Evolutionary conservation across 2,888 invertebrate species (phyloP).

Genomic region (Eucriotettix oculatus): DNA sequence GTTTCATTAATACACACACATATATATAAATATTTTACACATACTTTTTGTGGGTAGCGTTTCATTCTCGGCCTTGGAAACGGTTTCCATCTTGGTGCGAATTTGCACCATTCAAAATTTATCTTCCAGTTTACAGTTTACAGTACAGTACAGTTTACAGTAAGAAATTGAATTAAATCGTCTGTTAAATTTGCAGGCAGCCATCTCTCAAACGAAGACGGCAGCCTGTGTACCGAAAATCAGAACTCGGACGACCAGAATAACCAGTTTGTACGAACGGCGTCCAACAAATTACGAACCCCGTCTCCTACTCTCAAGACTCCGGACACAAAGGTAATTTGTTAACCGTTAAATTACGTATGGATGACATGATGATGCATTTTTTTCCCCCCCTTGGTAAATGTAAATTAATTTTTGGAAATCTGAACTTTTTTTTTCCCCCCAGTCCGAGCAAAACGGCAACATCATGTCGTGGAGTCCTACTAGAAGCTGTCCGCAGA

Average conservation of each 20-base stretch:
- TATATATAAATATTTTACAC: not conserved
- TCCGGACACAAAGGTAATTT: not conserved
- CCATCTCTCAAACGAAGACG: constrained; percentile 1
- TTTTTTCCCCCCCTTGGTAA: no score
- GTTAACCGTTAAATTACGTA: no score
- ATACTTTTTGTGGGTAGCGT: not conserved
- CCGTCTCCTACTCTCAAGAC: not conserved
- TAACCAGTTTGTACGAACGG: constrained; percentile 3
- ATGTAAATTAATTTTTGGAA: no score
- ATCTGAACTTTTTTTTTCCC: not conserved
- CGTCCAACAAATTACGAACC: constrained; percentile 4
- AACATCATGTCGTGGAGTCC: constrained; percentile 4
- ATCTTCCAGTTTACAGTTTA: no score
- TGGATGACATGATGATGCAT: no score
- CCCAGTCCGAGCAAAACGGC: constrained; percentile 8
- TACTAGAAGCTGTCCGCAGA: not conserved
- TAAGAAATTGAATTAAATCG: no score
- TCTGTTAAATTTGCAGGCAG: no score
- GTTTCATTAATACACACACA: not conserved
- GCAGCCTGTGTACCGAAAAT: constrained; percentile 3
- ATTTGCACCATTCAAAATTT: no score
- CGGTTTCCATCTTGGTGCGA: no score
- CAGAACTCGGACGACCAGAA: constrained; percentile 28
- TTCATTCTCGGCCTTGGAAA: constrained; percentile 13
- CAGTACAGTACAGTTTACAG: no score